phyloP scores from a whole-genome alignment of 1,140 invertebrate species.

The Anagrus nilaparvatae region DNA sequence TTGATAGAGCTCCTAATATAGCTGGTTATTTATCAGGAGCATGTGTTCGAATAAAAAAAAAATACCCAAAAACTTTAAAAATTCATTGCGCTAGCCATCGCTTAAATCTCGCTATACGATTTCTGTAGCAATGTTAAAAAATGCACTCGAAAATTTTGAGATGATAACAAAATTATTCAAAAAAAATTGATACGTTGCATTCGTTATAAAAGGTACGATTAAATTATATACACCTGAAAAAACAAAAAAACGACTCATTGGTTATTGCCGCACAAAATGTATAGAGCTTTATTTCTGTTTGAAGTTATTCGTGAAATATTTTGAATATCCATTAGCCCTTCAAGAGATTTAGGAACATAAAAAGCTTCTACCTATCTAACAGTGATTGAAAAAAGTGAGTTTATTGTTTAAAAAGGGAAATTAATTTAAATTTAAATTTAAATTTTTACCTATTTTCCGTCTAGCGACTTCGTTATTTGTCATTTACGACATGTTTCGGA shows the following conservation, averaged over 20 bases:
- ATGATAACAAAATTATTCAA: slow-evolving; percentile 3
- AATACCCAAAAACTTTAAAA: slow-evolving; percentile 12
- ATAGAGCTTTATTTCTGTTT: slow-evolving; percentile 12
- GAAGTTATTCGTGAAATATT: slow-evolving; percentile 8
- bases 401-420: no score
- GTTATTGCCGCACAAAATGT: slow-evolving; percentile 8
- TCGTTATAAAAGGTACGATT: slow-evolving; percentile 8
- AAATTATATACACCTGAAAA: slow-evolving; percentile 3
- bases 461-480: no score
- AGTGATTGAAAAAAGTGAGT: slow-evolving; percentile 10
- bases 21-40: slow-evolving; percentile 22
- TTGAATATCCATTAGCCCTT: slow-evolving; percentile 6
- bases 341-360: slow-evolving; percentile 1
- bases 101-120: slow-evolving; percentile 11
- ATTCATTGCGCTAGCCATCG: slow-evolving; percentile 11
- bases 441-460: no score
- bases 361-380: slow-evolving; percentile 7
- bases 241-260: slow-evolving; percentile 11
- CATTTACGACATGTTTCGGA: no score
- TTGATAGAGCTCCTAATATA: slow-evolving; percentile 26
- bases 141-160: slow-evolving; percentile 4
- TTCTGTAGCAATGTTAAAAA: slow-evolving; percentile 1
- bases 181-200: slow-evolving; percentile 5
- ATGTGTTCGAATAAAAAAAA: slow-evolving; percentile 14
- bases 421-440: no score